Evolutionary conservation across 2,113 vertebrate species (phyloP).

Genomic region (Sander lucioperca): DNA sequence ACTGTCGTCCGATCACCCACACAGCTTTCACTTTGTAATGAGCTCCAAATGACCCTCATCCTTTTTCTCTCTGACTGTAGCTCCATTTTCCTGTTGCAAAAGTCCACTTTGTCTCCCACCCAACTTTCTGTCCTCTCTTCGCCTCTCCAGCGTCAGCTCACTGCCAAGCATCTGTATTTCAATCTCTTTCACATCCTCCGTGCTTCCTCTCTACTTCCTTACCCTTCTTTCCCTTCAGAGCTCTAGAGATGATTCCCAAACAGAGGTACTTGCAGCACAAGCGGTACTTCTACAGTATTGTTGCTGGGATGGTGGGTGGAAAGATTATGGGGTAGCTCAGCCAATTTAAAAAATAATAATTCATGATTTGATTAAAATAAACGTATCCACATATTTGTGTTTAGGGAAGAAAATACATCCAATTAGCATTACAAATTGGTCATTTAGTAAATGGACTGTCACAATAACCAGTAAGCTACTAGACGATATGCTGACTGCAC

Average conservation of each 20-base stretch:
- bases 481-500: no score
- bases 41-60: constrained; percentile 52
- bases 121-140: not conserved
- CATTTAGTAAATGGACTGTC: not conserved
- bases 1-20: constrained; percentile 23
- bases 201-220: not conserved
- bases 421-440: not conserved
- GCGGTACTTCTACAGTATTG: not conserved
- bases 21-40: constrained; percentile 44
- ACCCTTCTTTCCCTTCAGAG: not conserved
- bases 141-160: constrained; percentile 3
- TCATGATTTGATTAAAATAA: not conserved
- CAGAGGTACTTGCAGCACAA: no score
- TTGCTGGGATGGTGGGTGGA: not conserved
- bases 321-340: not conserved
- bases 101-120: constrained; percentile 2
- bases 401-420: not conserved
- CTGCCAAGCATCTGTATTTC: constrained; percentile 10
- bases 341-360: not conserved
- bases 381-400: not conserved
- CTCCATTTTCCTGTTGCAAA: not conserved
- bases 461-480: not conserved
- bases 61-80: constrained; percentile 28
- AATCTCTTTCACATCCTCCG: not conserved
- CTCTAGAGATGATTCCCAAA: constrained; percentile 1